Evolutionary conservation across 53 echinoderm and acorn worm species (phyloP), one percentile per base, ranked within the genome.

Genomic region (Paelopatides confundens): DNA sequence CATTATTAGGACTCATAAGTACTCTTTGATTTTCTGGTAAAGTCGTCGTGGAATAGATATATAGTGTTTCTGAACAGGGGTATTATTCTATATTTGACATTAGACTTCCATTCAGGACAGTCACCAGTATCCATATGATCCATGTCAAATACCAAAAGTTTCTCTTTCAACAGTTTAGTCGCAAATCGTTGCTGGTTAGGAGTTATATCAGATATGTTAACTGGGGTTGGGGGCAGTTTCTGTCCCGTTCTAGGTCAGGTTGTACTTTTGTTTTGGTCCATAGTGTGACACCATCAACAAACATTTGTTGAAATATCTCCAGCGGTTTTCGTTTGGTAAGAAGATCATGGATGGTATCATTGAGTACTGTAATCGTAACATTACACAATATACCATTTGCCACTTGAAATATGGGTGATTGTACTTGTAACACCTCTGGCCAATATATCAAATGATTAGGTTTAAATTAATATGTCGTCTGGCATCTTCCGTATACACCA

Each of bases 191-290:
- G n/a, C 71, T 89, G 69, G 23, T 69, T 35, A 14, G 21, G 8
- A n/a, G n/a, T n/a, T n/a, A n/a, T n/a, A n/a, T 64, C 71, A 83
- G 67, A 70, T 2, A 87, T 11, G 34, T 87, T 76, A 51, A 87
- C 76, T 3, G 87, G 29, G 76, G 87, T n/a, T n/a, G n/a, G 27
- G 31, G 48, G 74, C 63, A 63, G 52, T 51, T 17, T 12, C 52
- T 51, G 17, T 51, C 52, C 52, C 17, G 52, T 51, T 51, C 3
- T 37, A 30, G 3, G 47, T 85, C 33, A 85, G 40, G 48, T 85
- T 10, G 17, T 12, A 51, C 52, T 51, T 51, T 51, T 51, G 17
- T 51, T 51, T 17, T 10, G n/a, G n/a, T n/a, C n/a, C n/a, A n/a
- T n/a, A n/a, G n/a, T n/a, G n/a, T n/a, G n/a, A n/a, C n/a, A n/a